Base-by-base conservation (phyloP, 1,140 invertebrate genomes). In the Halyomorpha halys region DNA sequence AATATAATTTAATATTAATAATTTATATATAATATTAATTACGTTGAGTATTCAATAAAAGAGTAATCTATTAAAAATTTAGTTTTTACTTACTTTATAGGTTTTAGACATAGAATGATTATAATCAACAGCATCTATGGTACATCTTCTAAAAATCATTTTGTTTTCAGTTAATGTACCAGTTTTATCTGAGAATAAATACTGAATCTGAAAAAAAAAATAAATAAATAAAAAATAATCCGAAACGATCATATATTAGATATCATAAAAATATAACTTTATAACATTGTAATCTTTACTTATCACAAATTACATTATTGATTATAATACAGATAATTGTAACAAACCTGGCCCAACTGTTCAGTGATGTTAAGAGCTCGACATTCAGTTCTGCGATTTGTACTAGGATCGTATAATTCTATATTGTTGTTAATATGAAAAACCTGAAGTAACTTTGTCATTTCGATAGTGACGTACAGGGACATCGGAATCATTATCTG, bases 161-260 rank as follows among this genome's bases (percentile, higher is more conserved):
- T 69, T 90, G 74, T 98, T 98, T 75, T 98, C 94, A 11, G 96
- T 98, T 18, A 98, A 76, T 3, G 95, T 98, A 8, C 96, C 95
- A 2, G 95, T 98, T 75, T 98, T 98, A 74, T 98, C 96, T 13
- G 91, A 97, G 78, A 98, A 97, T 54, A 98, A 82, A 73, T 97
- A 97, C 72, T 94, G 89, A 27, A 98, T 86, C 80, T 85, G 71
- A 11, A 70, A 71, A 34, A 34, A 62, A 65, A 56, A 70, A 21
- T 9, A 60, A 9, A 15, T n/a, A n/a, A n/a, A n/a, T n/a, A n/a
- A n/a, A n/a, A n/a, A n/a, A n/a, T n/a, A n/a, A n/a, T n/a, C n/a
- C n/a, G n/a, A n/a, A n/a, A n/a, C n/a, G n/a, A n/a, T n/a, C n/a
- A n/a, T n/a, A n/a, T n/a, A n/a, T n/a, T n/a, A n/a, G n/a, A n/a